A percentile compares a stretch with the other conserved stretches of the same genome.
Evolutionary conservation across 1,140 invertebrate species (phyloP).

Genomic region (Charaxes varanes): DNA sequence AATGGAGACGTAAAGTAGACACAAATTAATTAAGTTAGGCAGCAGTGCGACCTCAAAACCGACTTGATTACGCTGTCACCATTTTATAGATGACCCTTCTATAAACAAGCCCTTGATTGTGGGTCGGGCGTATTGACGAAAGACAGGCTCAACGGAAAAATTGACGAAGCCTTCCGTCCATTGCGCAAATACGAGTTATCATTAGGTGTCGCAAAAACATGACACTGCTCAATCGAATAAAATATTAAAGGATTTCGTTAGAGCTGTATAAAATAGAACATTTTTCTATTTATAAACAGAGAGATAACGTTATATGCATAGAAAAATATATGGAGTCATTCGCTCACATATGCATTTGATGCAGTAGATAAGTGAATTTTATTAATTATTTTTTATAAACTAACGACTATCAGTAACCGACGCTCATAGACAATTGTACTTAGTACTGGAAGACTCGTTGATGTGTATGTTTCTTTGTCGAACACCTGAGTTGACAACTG

Average conservation of each 20-base stretch:
- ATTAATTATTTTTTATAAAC: no score
- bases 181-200: constrained; percentile 15
- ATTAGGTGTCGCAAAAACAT: constrained; percentile 21
- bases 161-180: constrained; percentile 12
- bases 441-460: no score
- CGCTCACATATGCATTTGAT: no score
- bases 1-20: neutral
- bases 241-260: constrained; percentile 17
- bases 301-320: neutral
- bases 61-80: constrained; percentile 36
- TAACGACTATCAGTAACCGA: no score
- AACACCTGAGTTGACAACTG: no score
- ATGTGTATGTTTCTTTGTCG: no score
- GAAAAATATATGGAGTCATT: no score
- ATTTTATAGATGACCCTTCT: constrained; percentile 31
- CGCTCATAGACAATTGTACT: no score
- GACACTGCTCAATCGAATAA: constrained; percentile 18
- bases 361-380: no score
- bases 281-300: no score
- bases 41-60: constrained; percentile 30
- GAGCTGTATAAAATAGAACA: neutral
- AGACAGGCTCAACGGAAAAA: constrained; percentile 30
- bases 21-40: constrained; percentile 15
- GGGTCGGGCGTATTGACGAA: constrained; percentile 29
- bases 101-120: constrained; percentile 37